Evolutionary conservation across 2,888 invertebrate species (phyloP), one percentile per base, ranked within the genome.

Genomic region (Drosophila ustulata): DNA sequence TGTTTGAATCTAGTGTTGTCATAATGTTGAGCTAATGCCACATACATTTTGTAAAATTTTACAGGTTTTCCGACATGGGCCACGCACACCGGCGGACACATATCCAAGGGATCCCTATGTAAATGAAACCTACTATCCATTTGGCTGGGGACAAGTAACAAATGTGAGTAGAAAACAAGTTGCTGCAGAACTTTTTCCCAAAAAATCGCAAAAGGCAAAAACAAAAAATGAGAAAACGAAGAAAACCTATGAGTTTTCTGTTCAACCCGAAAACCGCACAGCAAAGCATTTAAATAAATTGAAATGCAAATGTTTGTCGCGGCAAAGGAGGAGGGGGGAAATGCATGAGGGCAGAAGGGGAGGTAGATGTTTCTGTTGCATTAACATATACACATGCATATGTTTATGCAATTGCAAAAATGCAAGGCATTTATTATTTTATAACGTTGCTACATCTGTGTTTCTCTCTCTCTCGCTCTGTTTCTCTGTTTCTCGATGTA

Each of bases 121-220:
- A 55, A 94, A 95, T 85, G 93, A 95, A 74, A 93, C 94, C 11
- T 94, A 94, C 89, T 95, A 95, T 93, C 96, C 96, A 8, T 94
- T 94, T 74, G 97, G 97, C 55, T 96, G 95, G 94, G 96, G 96
- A 55, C 96, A 97, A 90, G 92, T 97, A 51, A 97, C 97, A 43
- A 95, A 95, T 92, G 97, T 96, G 93, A 93, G 93, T 89, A 68
- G 57, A 69, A 65, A 73, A 75, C 75, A 85, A 85, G 80, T 85
- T 78, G 80, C 78, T 66, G 71, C 52, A 62, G 53, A 84, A 75
- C 71, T 78, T 84, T 80, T 71, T 53, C 59, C 66, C 45, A 70
- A 74, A 61, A 66, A 49, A 49, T 30, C 23, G 9, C 39, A n/a
- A 49, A 75, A 26, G 26, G 5, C 3, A 26, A 41, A 61, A 34